Evolutionary conservation across 2,113 vertebrate genomes (phyloP).

Genomic region (Pionites leucogaster): DNA sequence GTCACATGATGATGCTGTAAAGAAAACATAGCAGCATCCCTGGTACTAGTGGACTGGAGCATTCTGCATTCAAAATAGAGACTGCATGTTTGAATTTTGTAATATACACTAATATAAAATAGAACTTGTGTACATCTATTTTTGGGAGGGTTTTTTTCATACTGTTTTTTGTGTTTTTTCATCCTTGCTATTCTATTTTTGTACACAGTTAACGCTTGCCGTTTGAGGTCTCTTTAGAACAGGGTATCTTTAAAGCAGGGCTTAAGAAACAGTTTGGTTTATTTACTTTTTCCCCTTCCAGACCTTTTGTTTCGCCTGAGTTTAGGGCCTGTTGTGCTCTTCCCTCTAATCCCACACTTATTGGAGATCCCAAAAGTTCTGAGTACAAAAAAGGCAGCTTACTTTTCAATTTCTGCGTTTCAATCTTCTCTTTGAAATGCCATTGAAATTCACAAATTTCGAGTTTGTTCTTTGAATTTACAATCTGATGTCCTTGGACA

Average conservation of each 20-base stretch:
- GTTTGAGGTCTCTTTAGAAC: slow-evolving; percentile 69
- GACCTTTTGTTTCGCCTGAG: neutral
- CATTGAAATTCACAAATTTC: neutral
- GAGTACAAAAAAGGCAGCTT: slow-evolving; percentile 30
- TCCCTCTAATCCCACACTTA: neutral
- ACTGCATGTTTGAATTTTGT: slow-evolving; percentile 73
- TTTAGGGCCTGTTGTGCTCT: slow-evolving; percentile 17
- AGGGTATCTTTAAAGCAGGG: slow-evolving; percentile 71
- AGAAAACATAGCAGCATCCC: slow-evolving; percentile 85
- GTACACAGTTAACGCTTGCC: slow-evolving; percentile 65
- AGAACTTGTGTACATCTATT: slow-evolving; percentile 73
- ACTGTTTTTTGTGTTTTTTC: slow-evolving; percentile 68
- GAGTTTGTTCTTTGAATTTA: neutral
- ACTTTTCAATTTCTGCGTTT: slow-evolving; percentile 9
- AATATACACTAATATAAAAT: slow-evolving; percentile 72
- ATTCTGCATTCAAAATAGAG: slow-evolving; percentile 51
- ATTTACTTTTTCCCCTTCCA: neutral
- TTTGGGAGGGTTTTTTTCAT: slow-evolving; percentile 72
- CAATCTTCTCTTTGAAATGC: slow-evolving; percentile 5
- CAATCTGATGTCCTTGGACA: neutral
- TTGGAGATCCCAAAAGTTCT: slow-evolving; percentile 15
- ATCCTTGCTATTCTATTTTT: slow-evolving; percentile 75
- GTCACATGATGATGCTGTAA: slow-evolving; percentile 76
- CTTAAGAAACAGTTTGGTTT: slow-evolving; percentile 42
- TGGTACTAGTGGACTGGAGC: slow-evolving; percentile 8